Evolutionary conservation across 2,888 invertebrate species (phyloP).

Genomic region (Thecophora atra): DNA sequence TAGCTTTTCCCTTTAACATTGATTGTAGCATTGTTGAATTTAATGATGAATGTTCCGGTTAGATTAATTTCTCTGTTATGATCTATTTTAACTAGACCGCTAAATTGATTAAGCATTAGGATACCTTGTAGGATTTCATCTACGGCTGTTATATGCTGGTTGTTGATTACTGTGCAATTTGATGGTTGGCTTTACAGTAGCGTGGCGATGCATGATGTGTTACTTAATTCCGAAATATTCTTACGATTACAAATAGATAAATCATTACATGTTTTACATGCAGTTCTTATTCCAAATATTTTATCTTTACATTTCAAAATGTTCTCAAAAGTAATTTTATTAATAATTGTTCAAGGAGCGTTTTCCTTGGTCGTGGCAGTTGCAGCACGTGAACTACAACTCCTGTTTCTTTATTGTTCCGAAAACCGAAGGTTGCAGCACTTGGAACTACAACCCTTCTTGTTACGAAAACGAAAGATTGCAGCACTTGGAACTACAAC

Average conservation of each 20-base stretch:
- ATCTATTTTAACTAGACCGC: slow-evolving; percentile 16
- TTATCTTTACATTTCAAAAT: slow-evolving; percentile 39
- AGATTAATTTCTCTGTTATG: slow-evolving; percentile 16
- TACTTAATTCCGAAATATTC: slow-evolving; percentile 1
- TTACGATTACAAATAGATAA: not conserved
- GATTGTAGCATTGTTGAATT: slow-evolving; percentile 34
- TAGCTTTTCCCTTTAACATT: slow-evolving; percentile 34
- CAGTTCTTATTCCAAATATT: slow-evolving; percentile 29
- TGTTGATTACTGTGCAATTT: slow-evolving; percentile 37
- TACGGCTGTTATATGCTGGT: slow-evolving; percentile 34
- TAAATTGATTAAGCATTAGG: slow-evolving; percentile 41
- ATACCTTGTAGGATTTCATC: slow-evolving; percentile 41
- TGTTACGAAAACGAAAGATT: too few relatives aligned
- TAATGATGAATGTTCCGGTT: slow-evolving; percentile 34
- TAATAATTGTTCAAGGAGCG: too few relatives aligned
- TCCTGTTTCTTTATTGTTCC: too few relatives aligned
- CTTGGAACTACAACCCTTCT: too few relatives aligned
- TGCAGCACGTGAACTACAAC: too few relatives aligned
- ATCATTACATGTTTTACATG: not conserved
- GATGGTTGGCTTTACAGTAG: slow-evolving; percentile 35
- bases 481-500: too few relatives aligned
- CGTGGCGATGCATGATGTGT: not conserved
- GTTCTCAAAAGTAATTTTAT: not conserved
- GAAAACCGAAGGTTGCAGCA: too few relatives aligned
- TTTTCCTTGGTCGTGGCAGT: too few relatives aligned